Evolutionary conservation across 2,888 invertebrate genomes (phyloP).

Genomic region (Sicus ferrugineus): DNA sequence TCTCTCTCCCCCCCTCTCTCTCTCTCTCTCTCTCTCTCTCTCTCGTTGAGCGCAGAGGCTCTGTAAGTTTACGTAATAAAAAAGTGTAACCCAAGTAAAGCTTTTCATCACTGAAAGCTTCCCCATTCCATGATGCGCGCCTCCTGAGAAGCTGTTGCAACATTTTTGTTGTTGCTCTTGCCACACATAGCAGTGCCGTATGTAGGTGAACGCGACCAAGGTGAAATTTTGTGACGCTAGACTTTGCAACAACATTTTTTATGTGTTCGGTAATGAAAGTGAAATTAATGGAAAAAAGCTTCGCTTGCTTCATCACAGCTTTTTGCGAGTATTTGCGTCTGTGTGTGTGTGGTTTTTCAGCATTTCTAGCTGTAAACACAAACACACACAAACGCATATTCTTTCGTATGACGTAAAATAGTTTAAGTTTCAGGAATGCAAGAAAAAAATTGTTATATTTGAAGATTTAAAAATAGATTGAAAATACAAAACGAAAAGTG

Average conservation of each 20-base stretch:
- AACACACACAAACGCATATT: neutral
- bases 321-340: neutral
- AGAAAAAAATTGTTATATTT: too few relatives aligned
- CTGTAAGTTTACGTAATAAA: neutral
- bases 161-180: neutral
- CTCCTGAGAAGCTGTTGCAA: neutral
- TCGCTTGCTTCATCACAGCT: neutral
- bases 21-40: conserved; percentile 2
- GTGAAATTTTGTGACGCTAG: neutral
- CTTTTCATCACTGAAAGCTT: neutral
- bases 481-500: neutral
- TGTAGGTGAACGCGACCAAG: neutral
- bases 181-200: neutral
- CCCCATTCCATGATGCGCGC: neutral
- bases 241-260: neutral
- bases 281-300: conserved; percentile 19
- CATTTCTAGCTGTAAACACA: too few relatives aligned
- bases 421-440: too few relatives aligned
- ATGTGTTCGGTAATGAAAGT: conserved; percentile 13
- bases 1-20: neutral
- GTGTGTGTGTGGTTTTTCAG: too few relatives aligned
- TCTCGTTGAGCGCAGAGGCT: neutral
- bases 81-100: too few relatives aligned
- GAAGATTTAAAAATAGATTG: neutral
- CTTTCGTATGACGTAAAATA: neutral